A percentile compares a stretch with the other conserved stretches of the same genome.
Evolutionary conservation across 2,888 invertebrate species (phyloP).

Genomic region (Allygus modestus): DNA sequence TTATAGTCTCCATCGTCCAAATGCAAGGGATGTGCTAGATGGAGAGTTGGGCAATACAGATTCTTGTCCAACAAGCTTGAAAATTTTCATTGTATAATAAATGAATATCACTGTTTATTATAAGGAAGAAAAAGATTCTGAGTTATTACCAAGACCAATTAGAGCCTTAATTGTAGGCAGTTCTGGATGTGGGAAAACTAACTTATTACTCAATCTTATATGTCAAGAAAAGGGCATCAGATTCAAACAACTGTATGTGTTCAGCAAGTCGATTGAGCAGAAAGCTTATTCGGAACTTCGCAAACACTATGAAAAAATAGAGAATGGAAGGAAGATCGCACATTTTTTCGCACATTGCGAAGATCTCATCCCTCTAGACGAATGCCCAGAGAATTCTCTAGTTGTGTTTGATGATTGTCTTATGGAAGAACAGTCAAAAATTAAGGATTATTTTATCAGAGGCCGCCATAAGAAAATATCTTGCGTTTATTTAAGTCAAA

Average conservation of each 20-base stretch:
- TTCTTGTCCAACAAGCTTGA: too few relatives aligned
- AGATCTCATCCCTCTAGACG: slow-evolving; percentile 15
- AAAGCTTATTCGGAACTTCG: not conserved
- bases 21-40: too few relatives aligned
- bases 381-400: not conserved
- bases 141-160: not conserved
- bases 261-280: not conserved
- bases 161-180: not conserved
- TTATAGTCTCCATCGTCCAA: too few relatives aligned
- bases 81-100: not conserved
- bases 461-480: slow-evolving; percentile 13
- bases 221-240: not conserved
- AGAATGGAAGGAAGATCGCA: not conserved
- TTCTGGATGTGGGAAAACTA: slow-evolving; percentile 36
- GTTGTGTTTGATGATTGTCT: slow-evolving; percentile 44
- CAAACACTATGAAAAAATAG: not conserved
- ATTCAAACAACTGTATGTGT: slow-evolving; percentile 8
- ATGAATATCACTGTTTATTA: slow-evolving; percentile 40
- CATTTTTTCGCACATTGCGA: not conserved
- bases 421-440: slow-evolving; percentile 11
- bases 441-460: slow-evolving; percentile 27
- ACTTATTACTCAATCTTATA: slow-evolving; percentile 37
- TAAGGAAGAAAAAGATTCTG: slow-evolving; percentile 9
- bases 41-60: too few relatives aligned
- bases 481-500: slow-evolving; percentile 14